Evolutionary conservation across 2,113 vertebrate genomes (phyloP).

Genomic region (Cyanoderma ruficeps): DNA sequence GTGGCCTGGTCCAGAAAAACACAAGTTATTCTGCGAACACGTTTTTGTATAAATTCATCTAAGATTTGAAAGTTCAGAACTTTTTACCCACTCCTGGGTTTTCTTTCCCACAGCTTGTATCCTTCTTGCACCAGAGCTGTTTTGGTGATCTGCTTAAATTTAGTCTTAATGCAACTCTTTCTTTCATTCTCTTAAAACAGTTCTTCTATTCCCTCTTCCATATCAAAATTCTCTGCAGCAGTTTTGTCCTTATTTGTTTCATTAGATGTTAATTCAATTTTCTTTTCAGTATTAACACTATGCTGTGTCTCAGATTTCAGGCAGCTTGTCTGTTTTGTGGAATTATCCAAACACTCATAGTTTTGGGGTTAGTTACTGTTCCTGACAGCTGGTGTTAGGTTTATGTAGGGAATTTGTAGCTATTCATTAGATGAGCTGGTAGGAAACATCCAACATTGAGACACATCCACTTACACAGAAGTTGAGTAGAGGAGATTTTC

Average conservation of each 20-base stretch:
- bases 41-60: not conserved
- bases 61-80: not conserved
- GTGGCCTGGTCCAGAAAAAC: not conserved
- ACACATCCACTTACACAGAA: not conserved
- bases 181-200: not conserved
- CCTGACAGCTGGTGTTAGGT: not conserved
- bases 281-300: not conserved
- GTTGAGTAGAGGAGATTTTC: not conserved
- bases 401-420: not conserved
- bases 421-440: not conserved
- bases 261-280: not conserved
- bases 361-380: not conserved
- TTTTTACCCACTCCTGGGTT: not conserved
- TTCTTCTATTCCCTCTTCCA: not conserved
- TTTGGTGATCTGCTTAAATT: not conserved
- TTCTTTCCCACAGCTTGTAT: not conserved
- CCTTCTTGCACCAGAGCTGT: not conserved
- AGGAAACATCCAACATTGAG: not conserved
- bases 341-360: not conserved
- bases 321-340: not conserved
- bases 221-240: not conserved
- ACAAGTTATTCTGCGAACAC: not conserved
- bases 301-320: not conserved
- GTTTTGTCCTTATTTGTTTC: not conserved
- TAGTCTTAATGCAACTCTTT: not conserved